Percentiles rank a stretch among this genome's conserved stretches.
These are phyloP conservation scores for Centropus unirufus DNA, from an alignment of 2,113 vertebrate species.

Conservation along the genomic window DNA sequence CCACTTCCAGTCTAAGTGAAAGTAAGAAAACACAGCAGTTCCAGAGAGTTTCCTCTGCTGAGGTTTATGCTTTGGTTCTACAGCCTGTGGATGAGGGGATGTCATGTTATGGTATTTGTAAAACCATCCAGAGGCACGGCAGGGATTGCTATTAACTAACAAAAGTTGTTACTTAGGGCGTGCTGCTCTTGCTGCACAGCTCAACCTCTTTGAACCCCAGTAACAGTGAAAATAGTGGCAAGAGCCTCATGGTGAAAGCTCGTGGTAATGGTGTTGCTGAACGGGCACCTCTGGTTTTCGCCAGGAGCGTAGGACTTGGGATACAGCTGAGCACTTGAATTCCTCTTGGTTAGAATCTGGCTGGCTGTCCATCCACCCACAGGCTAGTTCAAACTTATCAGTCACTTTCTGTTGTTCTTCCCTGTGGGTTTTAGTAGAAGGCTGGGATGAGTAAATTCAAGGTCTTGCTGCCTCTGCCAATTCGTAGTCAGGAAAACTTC, in stretches of 20 bases:
- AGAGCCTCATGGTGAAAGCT: not conserved
- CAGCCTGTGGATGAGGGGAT: not conserved
- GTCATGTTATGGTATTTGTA: not conserved
- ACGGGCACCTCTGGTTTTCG: not conserved
- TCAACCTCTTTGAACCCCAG: not conserved
- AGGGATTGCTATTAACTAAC: not conserved
- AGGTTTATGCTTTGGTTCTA: not conserved
- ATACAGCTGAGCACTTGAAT: not conserved
- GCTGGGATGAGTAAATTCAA: not conserved
- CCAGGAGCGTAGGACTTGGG: not conserved
- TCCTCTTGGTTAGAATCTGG: not conserved
- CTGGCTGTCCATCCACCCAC: not conserved
- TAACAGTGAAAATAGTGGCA: not conserved
- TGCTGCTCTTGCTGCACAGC: not conserved
- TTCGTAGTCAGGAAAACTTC: not conserved
- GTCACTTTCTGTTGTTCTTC: not conserved
- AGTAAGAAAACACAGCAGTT: not conserved
- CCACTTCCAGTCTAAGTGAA: not conserved
- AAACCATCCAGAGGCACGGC: not conserved
- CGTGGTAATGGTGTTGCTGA: not conserved
- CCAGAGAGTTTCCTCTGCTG: not conserved
- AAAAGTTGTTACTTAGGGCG: not conserved
- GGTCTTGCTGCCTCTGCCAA: not conserved
- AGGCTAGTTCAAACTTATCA: not conserved
- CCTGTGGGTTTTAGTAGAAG: not conserved